Evolutionary conservation across 2,797 vertebrate species (phyloP).

Genomic region (Sitta carolinensis): DNA sequence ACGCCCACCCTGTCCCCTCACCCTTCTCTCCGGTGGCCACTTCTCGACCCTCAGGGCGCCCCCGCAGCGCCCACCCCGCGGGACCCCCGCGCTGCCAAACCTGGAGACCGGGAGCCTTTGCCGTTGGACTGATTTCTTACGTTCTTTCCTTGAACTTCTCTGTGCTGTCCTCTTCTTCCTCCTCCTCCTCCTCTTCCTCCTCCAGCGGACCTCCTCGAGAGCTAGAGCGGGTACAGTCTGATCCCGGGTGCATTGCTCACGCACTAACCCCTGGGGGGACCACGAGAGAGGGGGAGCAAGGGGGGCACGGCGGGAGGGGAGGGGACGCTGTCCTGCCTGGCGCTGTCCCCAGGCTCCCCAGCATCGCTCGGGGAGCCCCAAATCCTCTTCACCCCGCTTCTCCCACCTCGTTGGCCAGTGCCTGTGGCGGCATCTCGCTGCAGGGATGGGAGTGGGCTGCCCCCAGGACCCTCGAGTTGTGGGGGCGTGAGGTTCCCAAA

Average conservation of each 20-base stretch:
- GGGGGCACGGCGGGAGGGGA: background rate
- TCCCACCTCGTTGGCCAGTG: accelerated
- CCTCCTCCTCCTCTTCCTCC: conserved; percentile 65
- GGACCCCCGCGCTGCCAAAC: background rate
- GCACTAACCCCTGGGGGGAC: conserved; percentile 73
- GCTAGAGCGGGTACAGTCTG: conserved; percentile 83
- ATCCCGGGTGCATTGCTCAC: conserved; percentile 68
- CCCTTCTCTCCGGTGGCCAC: background rate
- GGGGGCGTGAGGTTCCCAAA: background rate
- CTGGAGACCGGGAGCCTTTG: background rate
- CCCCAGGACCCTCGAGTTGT: accelerated
- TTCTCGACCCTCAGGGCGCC: background rate
- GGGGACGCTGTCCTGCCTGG: background rate
- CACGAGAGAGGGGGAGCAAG: conserved; percentile 61
- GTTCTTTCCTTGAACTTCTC: conserved; percentile 67
- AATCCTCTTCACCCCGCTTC: background rate
- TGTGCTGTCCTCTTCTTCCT: conserved; percentile 60
- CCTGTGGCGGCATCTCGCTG: accelerated
- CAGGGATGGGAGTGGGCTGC: background rate
- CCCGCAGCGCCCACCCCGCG: accelerated
- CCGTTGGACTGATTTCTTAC: conserved; percentile 33
- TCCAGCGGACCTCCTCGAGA: conserved; percentile 82
- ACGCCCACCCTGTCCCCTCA: accelerated
- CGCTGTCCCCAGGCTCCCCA: background rate
- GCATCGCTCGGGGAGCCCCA: background rate